A percentile compares a stretch with the other conserved stretches of the same genome.
These are phyloP conservation scores for Phortica okadai DNA, from an alignment of 2,888 invertebrate species.

Conservation along the genomic window DNA sequence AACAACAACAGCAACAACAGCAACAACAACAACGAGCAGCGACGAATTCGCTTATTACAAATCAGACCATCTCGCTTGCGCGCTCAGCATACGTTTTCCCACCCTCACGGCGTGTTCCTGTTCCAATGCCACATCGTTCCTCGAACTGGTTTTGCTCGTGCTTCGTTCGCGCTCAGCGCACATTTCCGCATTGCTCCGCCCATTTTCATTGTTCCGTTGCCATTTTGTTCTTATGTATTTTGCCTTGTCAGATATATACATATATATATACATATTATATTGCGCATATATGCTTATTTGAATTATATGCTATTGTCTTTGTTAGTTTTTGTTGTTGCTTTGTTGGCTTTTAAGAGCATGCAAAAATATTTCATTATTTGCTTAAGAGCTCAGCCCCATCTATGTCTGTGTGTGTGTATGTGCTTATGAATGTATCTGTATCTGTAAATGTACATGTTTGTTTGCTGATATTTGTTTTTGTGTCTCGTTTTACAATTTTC, in stretches of 20 bases:
- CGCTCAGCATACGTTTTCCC: background rate
- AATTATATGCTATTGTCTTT: conserved; percentile 24
- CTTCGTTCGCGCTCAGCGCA: conserved; percentile 6
- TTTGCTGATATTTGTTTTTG: conserved; percentile 63
- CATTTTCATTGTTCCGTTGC: conserved; percentile 49
- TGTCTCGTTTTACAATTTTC: conserved; percentile 68
- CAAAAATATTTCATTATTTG: conserved; percentile 59
- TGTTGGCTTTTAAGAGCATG: conserved; percentile 48
- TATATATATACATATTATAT: background rate
- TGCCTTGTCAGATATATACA: background rate
- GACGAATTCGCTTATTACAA: background rate
- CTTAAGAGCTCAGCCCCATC: conserved; percentile 57
- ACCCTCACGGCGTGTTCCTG: background rate
- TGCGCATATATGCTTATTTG: conserved; percentile 6
- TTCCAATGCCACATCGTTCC: conserved; percentile 29
- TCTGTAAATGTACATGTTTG: conserved; percentile 43
- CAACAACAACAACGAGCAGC: background rate
- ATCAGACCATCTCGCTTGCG: background rate
- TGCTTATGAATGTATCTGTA: conserved; percentile 34
- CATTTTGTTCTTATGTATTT: conserved; percentile 54
- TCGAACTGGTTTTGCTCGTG: conserved; percentile 4
- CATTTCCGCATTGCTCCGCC: conserved; percentile 55
- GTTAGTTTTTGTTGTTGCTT: conserved; percentile 42
- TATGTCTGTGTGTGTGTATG: conserved; percentile 40
- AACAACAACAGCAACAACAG: no score